These are phyloP conservation scores for Mylabris phalerata DNA, from an alignment of 1,140 invertebrate species.

Conservation along the genomic window DNA sequence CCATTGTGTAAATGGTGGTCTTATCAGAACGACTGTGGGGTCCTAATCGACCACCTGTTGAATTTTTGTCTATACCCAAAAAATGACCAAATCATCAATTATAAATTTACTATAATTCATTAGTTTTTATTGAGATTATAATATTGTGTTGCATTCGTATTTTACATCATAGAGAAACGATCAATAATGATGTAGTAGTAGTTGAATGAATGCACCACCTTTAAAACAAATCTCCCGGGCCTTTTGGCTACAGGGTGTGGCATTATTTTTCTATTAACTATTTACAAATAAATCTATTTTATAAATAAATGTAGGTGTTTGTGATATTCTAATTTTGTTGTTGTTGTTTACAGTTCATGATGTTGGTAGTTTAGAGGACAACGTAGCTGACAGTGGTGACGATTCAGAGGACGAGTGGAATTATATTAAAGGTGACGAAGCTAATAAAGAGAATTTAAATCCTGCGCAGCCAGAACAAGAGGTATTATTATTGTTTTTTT, in stretches of 20 bases:
- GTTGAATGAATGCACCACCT: too few species aligned
- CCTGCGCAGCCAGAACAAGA: conserved; percentile 28
- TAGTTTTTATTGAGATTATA: too few species aligned
- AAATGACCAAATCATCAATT: too few species aligned
- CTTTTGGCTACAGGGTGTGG: too few species aligned
- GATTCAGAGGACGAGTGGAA: conserved; percentile 74
- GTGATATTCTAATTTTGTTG: background rate
- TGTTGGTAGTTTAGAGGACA: conserved; percentile 50
- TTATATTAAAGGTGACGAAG: conserved; percentile 58
- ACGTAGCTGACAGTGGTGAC: conserved; percentile 65
- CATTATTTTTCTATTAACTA: too few species aligned
- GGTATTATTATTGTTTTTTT: conserved; percentile 9
- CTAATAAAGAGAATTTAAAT: conserved; percentile 36
- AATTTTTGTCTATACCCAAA: background rate
- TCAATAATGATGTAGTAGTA: too few species aligned
- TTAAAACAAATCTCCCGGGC: too few species aligned
- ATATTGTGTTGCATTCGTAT: too few species aligned
- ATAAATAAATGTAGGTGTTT: background rate
- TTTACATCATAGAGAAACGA: too few species aligned
- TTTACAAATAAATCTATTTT: too few species aligned
- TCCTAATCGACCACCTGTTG: conserved; percentile 11
- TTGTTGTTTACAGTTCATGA: conserved; percentile 39
- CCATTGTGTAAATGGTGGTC: conserved; percentile 1
- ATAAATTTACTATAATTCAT: too few species aligned
- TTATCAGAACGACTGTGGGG: background rate